Percentiles rank a stretch among this genome's conserved stretches.
These are phyloP conservation scores for Sturnira hondurensis DNA, from an alignment of 2,113 vertebrate species.

Conservation along the genomic window DNA sequence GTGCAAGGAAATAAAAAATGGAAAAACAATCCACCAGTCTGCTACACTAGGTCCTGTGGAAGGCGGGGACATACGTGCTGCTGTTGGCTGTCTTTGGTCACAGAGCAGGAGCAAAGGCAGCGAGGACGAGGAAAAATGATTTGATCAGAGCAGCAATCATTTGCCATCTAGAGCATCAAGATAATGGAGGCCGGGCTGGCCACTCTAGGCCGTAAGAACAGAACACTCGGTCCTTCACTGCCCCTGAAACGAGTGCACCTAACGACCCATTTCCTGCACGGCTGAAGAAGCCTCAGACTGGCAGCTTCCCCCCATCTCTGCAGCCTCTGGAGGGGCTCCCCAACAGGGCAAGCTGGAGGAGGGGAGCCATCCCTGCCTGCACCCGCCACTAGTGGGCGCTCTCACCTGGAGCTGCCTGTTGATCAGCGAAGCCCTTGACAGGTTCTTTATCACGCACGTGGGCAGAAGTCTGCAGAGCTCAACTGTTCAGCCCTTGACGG, in stretches of 20 bases:
- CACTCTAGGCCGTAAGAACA: accelerated
- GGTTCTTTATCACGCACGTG: accelerated
- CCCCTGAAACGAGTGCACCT: background rate
- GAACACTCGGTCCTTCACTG: background rate
- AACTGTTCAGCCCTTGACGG: accelerated
- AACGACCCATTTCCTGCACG: background rate
- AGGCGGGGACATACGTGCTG: accelerated
- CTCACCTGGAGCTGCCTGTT: too few species aligned
- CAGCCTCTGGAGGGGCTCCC: background rate
- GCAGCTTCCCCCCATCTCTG: background rate
- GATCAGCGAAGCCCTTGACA: accelerated
- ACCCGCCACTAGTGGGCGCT: accelerated
- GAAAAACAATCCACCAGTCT: background rate
- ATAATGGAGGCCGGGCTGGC: background rate
- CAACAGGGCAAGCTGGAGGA: accelerated
- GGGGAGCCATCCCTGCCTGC: too few species aligned
- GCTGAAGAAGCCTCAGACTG: background rate
- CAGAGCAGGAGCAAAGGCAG: accelerated
- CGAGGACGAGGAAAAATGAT: background rate
- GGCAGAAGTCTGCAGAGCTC: background rate
- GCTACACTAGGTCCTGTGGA: background rate
- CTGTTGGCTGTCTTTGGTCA: too few species aligned
- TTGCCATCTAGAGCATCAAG: background rate
- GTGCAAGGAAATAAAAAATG: background rate
- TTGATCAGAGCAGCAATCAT: background rate